Percentiles rank a stretch among this genome's conserved stretches.
Conservation (phyloP, 2,888 invertebrate species). For the Drosophila flavopinicola region DNA sequence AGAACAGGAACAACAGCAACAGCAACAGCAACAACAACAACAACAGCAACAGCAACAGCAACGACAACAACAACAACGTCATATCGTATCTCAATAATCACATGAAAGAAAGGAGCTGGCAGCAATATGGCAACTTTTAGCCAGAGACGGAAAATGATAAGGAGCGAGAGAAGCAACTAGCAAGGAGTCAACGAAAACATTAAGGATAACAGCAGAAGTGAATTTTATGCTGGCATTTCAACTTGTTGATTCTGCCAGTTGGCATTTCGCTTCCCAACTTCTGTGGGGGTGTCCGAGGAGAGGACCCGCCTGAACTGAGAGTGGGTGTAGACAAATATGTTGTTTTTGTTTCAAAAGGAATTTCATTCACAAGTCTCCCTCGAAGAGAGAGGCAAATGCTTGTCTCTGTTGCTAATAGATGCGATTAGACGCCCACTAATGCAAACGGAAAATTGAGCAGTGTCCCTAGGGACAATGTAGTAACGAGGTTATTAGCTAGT, state of each 20-base stretch:
- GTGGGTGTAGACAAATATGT: constrained; percentile 41
- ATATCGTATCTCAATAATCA: constrained; percentile 34
- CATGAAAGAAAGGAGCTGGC: constrained; percentile 10
- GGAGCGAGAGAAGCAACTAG: background rate
- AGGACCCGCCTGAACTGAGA: constrained; percentile 1
- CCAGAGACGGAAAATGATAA: too few species aligned
- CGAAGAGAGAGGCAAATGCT: constrained; percentile 38
- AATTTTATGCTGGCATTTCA: constrained; percentile 42
- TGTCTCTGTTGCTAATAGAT: constrained; percentile 69
- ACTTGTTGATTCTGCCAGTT: constrained; percentile 55
- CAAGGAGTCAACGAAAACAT: constrained; percentile 25
- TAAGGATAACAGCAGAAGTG: constrained; percentile 29
- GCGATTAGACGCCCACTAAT: constrained; percentile 75
- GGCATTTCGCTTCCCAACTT: constrained; percentile 25
- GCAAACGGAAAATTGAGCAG: constrained; percentile 28
- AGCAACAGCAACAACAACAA: constrained; percentile 2
- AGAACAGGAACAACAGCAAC: background rate
- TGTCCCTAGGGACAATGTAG: background rate
- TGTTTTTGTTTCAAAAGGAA: constrained; percentile 45
- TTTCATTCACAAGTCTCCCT: constrained; percentile 22
- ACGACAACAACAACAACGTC: constrained; percentile 1
- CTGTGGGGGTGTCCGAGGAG: background rate
- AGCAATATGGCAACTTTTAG: constrained; percentile 4
- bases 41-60: constrained; percentile 2
- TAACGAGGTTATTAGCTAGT: background rate